Percentiles rank a stretch among this genome's conserved stretches.
Conservation (phyloP, 2,113 vertebrate genomes). For the Thamnaconus septentrionalis region DNA sequence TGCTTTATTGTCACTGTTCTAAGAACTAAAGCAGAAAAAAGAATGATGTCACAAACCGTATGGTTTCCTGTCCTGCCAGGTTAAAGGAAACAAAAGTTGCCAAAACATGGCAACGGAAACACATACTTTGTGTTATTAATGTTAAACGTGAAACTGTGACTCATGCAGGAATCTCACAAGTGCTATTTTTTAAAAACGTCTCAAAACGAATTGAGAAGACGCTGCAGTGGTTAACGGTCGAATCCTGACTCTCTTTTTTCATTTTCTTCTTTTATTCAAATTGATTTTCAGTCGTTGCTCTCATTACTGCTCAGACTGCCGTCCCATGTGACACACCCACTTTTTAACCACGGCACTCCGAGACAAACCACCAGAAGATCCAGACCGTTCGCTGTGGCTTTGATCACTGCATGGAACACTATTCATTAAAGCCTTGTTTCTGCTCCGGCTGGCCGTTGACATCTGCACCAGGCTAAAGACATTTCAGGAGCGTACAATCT, state of each 20-base stretch:
- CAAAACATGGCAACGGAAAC: slow-evolving; percentile 5
- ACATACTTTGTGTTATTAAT: not conserved
- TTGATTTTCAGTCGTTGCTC: too few species aligned
- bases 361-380: slow-evolving; percentile 2
- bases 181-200: not conserved
- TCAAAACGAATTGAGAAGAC: too few species aligned
- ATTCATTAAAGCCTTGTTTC: slow-evolving; percentile 22
- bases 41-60: slow-evolving; percentile 7
- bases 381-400: not conserved
- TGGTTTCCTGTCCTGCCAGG: not conserved
- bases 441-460: not conserved
- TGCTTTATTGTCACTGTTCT: not conserved
- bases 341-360: not conserved
- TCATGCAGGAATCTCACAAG: not conserved
- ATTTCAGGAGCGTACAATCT: not conserved
- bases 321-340: too few species aligned
- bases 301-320: too few species aligned
- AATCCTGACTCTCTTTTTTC: too few species aligned
- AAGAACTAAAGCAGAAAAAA: slow-evolving; percentile 1
- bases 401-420: not conserved
- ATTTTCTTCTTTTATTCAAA: too few species aligned
- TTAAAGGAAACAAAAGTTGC: slow-evolving; percentile 1
- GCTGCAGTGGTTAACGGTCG: too few species aligned
- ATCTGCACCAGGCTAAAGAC: not conserved
- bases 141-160: not conserved